Evolutionary conservation across 2,113 vertebrate genomes (phyloP).

Genomic region (Periophthalmodon schlosseri): DNA sequence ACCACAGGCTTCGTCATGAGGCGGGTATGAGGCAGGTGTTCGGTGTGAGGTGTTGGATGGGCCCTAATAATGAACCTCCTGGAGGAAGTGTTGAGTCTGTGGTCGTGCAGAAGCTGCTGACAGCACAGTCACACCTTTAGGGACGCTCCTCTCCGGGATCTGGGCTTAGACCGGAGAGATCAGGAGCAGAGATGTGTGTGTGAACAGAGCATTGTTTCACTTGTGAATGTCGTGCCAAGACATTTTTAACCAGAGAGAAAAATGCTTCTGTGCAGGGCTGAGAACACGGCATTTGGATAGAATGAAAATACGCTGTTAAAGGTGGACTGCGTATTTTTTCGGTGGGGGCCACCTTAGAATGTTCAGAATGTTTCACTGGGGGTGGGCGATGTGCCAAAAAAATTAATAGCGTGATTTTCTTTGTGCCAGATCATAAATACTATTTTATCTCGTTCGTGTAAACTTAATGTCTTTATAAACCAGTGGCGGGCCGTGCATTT

Average conservation of each 20-base stretch:
- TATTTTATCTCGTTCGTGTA: no score
- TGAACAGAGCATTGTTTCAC: conserved; percentile 48
- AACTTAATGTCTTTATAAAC: no score
- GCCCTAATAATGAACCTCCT: background rate
- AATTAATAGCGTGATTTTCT: no score
- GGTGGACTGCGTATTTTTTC: no score
- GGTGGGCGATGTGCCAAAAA: no score
- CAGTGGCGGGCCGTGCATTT: no score
- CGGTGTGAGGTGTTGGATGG: background rate
- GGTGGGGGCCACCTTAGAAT: no score
- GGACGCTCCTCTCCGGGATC: conserved; percentile 43
- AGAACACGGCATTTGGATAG: background rate
- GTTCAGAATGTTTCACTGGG: no score
- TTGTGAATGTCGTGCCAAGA: conserved; percentile 30
- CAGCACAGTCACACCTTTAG: conserved; percentile 43
- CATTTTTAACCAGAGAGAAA: conserved; percentile 13
- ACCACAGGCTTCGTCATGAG: no score
- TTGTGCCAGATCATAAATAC: no score
- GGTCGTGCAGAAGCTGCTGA: background rate
- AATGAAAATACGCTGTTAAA: background rate
- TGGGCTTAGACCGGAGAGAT: conserved; percentile 23
- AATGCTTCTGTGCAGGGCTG: conserved; percentile 15
- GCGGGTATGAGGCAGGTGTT: no score
- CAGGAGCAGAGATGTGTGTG: conserved; percentile 26
- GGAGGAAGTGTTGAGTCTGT: background rate